Evolutionary conservation across 2,888 invertebrate genomes (phyloP).

Genomic region (Hedya salicella): DNA sequence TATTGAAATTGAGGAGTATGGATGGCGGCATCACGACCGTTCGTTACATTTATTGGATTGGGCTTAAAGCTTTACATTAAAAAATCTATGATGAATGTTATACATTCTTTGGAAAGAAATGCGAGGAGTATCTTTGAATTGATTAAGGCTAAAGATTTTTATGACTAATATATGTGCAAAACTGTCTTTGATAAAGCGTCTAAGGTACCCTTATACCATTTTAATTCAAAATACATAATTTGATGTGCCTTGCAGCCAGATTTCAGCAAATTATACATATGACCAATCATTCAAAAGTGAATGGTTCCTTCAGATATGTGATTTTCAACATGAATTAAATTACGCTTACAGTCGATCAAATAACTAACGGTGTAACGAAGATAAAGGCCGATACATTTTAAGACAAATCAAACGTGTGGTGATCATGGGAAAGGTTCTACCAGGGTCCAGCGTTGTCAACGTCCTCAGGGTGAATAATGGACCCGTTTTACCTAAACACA

Average conservation of each 20-base stretch:
- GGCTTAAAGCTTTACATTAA: background rate
- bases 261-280: too few relatives aligned
- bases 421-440: background rate
- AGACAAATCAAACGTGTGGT: constrained; percentile 24
- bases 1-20: constrained; percentile 15
- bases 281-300: too few relatives aligned
- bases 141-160: background rate
- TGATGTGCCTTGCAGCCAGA: too few relatives aligned
- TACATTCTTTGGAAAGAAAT: background rate
- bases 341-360: background rate
- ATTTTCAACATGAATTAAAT: too few relatives aligned
- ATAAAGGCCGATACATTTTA: constrained; percentile 7
- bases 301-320: too few relatives aligned
- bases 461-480: constrained; percentile 39
- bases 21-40: background rate
- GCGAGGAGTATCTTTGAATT: background rate
- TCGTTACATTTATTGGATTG: background rate
- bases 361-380: background rate
- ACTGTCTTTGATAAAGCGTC: too few relatives aligned
- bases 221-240: too few relatives aligned
- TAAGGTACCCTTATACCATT: too few relatives aligned
- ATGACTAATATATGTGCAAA: too few relatives aligned
- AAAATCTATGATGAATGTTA: background rate
- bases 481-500: constrained; percentile 34
- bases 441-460: constrained; percentile 1